Evolutionary conservation across 2,797 vertebrate genomes (phyloP).

Genomic region (Atherinosoma microstoma): DNA sequence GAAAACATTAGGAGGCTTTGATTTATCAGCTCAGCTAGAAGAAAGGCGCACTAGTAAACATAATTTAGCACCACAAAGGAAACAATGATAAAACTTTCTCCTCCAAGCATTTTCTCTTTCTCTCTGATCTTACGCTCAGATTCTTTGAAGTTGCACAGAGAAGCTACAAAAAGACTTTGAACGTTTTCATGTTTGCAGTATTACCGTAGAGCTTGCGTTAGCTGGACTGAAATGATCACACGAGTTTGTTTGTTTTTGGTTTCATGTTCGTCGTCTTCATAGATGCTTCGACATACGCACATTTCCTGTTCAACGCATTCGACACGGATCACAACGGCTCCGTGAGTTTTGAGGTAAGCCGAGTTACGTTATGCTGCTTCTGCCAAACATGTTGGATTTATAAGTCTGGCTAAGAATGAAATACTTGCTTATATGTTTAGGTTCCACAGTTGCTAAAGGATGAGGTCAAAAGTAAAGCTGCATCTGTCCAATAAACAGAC

Average conservation of each 20-base stretch:
- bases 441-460: neutral
- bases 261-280: slow-evolving; percentile 52
- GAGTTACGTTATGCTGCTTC: neutral
- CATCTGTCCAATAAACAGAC: slow-evolving; percentile 6
- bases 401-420: neutral
- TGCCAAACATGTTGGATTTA: neutral
- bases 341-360: slow-evolving; percentile 97
- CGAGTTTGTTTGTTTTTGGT: neutral
- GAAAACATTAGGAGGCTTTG: slow-evolving; percentile 57
- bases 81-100: slow-evolving; percentile 36
- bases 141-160: slow-evolving; percentile 46
- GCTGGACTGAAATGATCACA: neutral
- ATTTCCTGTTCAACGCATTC: slow-evolving; percentile 98
- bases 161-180: slow-evolving; percentile 21
- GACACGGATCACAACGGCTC: slow-evolving; percentile 98
- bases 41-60: slow-evolving; percentile 41
- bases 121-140: slow-evolving; percentile 21
- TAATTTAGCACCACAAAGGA: slow-evolving; percentile 30
- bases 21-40: slow-evolving; percentile 50
- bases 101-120: slow-evolving; percentile 21
- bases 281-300: slow-evolving; percentile 97
- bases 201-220: slow-evolving; percentile 8
- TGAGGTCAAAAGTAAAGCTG: neutral
- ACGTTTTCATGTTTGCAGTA: slow-evolving; percentile 28
- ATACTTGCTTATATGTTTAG: neutral